Evolutionary conservation across 1,140 invertebrate genomes (phyloP), one percentile per base, ranked within the genome.

Genomic region (Drosophila navojoa): DNA sequence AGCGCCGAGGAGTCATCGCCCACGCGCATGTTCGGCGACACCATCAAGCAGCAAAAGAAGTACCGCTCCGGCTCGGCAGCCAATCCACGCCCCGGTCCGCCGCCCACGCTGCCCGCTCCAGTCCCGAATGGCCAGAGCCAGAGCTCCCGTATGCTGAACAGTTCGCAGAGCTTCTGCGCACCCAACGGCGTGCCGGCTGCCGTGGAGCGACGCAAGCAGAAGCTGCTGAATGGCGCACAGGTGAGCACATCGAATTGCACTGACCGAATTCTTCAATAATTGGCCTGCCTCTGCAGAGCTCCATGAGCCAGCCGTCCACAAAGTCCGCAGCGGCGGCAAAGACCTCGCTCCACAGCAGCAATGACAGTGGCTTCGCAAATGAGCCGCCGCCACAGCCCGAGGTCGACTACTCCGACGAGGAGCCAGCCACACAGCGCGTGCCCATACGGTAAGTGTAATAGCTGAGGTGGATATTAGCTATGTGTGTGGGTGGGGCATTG

Each of bases 331-430:
- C 81, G 11, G 94, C 94, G 32, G 95, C 95, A 53, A 95, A 95
- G 86, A 96, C 96, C 9, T 96, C 96, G 19, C 94, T 97, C 58
- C 96, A 98, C 91, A 97, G 96, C 90, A 97, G 96, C 89, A 98
- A 97, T 92, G 97, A 98, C 92, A 97, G 96, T 79, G 97, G 97
- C 25, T 97, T 98, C 90, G 97, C 96, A 82, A 98, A 97, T 84
- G 97, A 91, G 58, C 96, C 96, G 9, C 96, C 97, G 4, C 96
- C 96, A 19, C 96, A 97, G 82, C 97, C 97, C 1, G 96, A 97
- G 92, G 95, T 97, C 70, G 97, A 97, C 92, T 97, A 97, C 91
- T 97, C 96, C 44, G 97, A 98, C 87, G 96, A 97, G 92, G 97
- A 98, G 80, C 95, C 95, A 71, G 90, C 94, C 72, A 76, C 81